Base-by-base conservation (phyloP, 2,797 vertebrate genomes). In the Petrocephalus sullivani region DNA sequence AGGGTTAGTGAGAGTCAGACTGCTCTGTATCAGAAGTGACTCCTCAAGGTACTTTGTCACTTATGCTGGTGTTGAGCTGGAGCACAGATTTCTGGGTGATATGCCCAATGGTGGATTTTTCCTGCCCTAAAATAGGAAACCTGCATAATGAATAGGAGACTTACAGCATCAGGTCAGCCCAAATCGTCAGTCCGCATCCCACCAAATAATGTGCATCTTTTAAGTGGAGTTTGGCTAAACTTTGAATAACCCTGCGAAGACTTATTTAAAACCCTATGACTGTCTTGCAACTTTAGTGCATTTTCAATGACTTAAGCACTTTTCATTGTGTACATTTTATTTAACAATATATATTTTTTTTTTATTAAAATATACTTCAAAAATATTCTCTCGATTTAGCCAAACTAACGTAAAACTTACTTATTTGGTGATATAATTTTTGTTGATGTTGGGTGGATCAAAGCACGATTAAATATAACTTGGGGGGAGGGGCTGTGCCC, bases 11-110 rank as follows among this genome's bases (percentile, higher is more conserved):
- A n/a, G 78, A 19, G 14, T 88, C 56, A 83, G 86, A 91, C 90
- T 23, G 16, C 78, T 53, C n/a, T 51, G 7, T 41, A 10, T 51
- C 49, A 41, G n/a, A 0, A 3, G 21, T 51, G 7, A 82, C 41
- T 51, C 19, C 46, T 82, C 41, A 8, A 88, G 89, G 91, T 92
- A 89, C 88, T 89, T n/a, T 58, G 71, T 61, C 87, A 90, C n/a
- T 49, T 3, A 57, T 12, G 85, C 46, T 49, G n/a, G 19, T 51
- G 46, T 53, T 51, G 19, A 82, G 49, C 78, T 23, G 21, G 19
- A 51, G 78, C 51, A n/a, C 78, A 49, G 10, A 53, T 51, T 46
- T 9, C 3, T 46, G 46, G 41, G 28, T 21, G 19, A 51, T 41
- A 49, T 16, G 2, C n/a, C 19, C 51, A 53, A 53, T 82, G 78